phyloP scores from a whole-genome alignment of 2,888 invertebrate genomes.

The Melanostoma mellinum region DNA sequence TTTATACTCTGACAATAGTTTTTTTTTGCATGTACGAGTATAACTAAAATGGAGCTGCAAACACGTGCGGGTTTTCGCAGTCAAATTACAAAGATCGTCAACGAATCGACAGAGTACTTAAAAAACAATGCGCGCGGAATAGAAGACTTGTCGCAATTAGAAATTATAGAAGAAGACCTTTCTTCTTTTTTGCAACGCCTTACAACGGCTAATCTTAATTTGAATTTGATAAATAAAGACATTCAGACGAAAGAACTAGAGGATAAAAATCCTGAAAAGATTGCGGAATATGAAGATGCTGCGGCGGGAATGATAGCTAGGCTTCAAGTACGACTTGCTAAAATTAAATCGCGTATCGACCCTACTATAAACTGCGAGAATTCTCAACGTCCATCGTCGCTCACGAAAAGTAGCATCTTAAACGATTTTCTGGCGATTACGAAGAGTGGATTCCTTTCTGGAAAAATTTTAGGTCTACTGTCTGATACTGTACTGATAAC shows the following conservation, averaged over 20 bases:
- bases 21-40: too few relatives aligned
- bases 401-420: neutral
- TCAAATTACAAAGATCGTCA: slow-evolving; percentile 23
- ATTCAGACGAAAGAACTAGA: too few relatives aligned
- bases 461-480: too few relatives aligned
- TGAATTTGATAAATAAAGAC: too few relatives aligned
- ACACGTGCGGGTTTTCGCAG: slow-evolving; percentile 24
- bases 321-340: slow-evolving; percentile 5
- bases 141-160: slow-evolving; percentile 1
- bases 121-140: neutral
- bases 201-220: too few relatives aligned
- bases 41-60: neutral
- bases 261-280: too few relatives aligned
- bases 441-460: too few relatives aligned
- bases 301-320: slow-evolving; percentile 1
- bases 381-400: neutral
- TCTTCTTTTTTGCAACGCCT: too few relatives aligned
- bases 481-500: too few relatives aligned
- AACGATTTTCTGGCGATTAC: too few relatives aligned
- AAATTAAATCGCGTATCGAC: too few relatives aligned
- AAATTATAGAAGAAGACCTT: slow-evolving; percentile 16
- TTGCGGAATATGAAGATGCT: slow-evolving; percentile 8
- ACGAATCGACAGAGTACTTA: slow-evolving; percentile 28
- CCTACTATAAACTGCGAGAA: neutral
- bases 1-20: too few relatives aligned